Evolutionary conservation across 2,888 invertebrate genomes (phyloP).

Genomic region (Tenthredo livida): DNA sequence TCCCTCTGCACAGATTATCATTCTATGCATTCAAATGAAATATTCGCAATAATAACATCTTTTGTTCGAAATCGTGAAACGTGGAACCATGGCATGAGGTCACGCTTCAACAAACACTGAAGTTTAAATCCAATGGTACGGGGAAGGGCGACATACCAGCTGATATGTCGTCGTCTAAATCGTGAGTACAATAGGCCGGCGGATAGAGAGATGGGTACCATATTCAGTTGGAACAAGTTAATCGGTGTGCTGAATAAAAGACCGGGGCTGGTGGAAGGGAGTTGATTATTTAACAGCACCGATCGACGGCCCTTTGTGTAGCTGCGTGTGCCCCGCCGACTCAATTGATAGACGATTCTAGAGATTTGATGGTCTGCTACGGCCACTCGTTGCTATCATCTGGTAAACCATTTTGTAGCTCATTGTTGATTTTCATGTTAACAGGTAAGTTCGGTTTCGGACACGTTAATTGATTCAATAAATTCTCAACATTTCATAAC

Average conservation of each 20-base stretch:
- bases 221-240: slow-evolving; percentile 55
- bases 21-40: slow-evolving; percentile 35
- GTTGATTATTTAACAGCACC: slow-evolving; percentile 54
- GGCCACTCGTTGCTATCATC: slow-evolving; percentile 19
- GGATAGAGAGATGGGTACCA: slow-evolving; percentile 54
- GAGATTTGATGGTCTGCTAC: slow-evolving; percentile 41
- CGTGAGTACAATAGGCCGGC: slow-evolving; percentile 48
- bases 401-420: not conserved
- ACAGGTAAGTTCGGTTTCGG: not conserved
- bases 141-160: slow-evolving; percentile 30
- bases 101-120: slow-evolving; percentile 42
- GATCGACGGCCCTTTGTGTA: slow-evolving; percentile 53
- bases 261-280: slow-evolving; percentile 39
- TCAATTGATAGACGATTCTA: slow-evolving; percentile 50
- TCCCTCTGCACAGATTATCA: slow-evolving; percentile 3
- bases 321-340: slow-evolving; percentile 43
- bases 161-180: slow-evolving; percentile 54
- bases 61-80: slow-evolving; percentile 41
- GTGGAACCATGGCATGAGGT: slow-evolving; percentile 17
- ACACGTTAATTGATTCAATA: not conserved
- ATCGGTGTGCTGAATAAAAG: slow-evolving; percentile 54
- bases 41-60: slow-evolving; percentile 48
- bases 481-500: not conserved
- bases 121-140: slow-evolving; percentile 45
- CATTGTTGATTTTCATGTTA: slow-evolving; percentile 26